Base-by-base conservation (phyloP, 1,140 invertebrate genomes). In the Glossosoma conforme region DNA sequence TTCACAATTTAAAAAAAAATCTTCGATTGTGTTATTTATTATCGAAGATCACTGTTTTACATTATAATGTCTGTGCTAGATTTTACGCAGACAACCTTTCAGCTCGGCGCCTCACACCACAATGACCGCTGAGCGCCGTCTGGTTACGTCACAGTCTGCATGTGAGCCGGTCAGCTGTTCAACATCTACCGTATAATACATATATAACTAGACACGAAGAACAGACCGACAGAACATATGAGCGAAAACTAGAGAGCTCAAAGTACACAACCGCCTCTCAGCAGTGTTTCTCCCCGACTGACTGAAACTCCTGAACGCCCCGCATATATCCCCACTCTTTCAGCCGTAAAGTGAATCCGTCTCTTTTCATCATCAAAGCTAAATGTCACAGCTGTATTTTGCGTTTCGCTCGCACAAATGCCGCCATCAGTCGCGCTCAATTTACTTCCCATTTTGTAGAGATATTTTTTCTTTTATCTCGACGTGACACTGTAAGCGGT, bases 361-460 rank as follows among this genome's bases (percentile, higher is more conserved):
- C 41, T 44, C 48, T 36, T 13, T 51, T 42, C 19, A 4, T 20
- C 41, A 8, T 30, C 13, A 13, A 13, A 10, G 30, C 14, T 11
- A 18, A 30, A 37, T 37, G 30, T 1, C 15, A 33, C 48, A 51
- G 48, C 48, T 51, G 50, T 52, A 46, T 52, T 40, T 41, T 38
- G 25, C 24, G 35, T 52, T 44, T 28, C 50, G 24, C 21, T 44
- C 40, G 13, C 35, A 36, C 35, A 15, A 21, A 15, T 8, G 38
- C 33, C 22, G 36, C 28, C 30, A 24, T 43, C 33, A 47, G 54
- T 56, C 54, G 46, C 54, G 54, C 54, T 44, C 54, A 45, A 46
- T 51, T 56, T 56, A 46, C 53, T 51, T 56, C 53, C 47, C 46
- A 47, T 46, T 52, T 52, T 45, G 18, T 21, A 32, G 38, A 21